phyloP scores from a whole-genome alignment of 2,797 vertebrate species.

The Tangara arthus region DNA sequence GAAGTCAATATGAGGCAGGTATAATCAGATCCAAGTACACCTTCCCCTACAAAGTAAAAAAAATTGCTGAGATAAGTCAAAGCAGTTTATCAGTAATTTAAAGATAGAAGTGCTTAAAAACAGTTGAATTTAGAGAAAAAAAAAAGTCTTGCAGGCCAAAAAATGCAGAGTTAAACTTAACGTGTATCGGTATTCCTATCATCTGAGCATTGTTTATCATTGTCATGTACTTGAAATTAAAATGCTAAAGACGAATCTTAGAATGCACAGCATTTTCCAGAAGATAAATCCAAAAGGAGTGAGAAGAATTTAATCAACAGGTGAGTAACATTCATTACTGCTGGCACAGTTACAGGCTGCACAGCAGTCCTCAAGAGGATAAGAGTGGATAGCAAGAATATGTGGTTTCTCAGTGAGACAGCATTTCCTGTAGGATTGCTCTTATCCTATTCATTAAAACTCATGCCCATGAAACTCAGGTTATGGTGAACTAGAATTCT shows the following conservation, averaged over 20 bases:
- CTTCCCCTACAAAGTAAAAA: not conserved
- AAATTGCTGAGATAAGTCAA: not conserved
- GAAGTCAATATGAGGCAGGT: accelerated
- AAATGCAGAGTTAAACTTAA: not conserved
- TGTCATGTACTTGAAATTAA: slow-evolving; percentile 45
- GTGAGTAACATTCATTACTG: not conserved
- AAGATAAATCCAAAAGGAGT: slow-evolving; percentile 36
- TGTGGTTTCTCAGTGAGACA: not conserved
- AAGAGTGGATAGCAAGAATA: not conserved
- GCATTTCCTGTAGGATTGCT: not conserved
- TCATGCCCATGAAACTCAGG: not conserved
- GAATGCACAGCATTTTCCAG: slow-evolving; percentile 18
- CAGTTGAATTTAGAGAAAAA: not conserved
- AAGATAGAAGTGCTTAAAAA: not conserved
- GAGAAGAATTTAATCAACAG: slow-evolving; percentile 8
- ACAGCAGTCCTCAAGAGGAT: not conserved
- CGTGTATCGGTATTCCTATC: not conserved
- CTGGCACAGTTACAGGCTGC: slow-evolving; percentile 1
- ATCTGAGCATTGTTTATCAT: not conserved
- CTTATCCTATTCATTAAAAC: not conserved
- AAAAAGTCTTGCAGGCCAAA: not conserved
- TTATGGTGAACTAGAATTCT: not conserved
- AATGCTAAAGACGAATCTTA: slow-evolving; percentile 40
- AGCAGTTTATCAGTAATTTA: not conserved
- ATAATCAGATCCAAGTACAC: not conserved